These are phyloP conservation scores for Pteruthius melanotis DNA, from an alignment of 2,113 vertebrate species.

Conservation along the genomic window DNA sequence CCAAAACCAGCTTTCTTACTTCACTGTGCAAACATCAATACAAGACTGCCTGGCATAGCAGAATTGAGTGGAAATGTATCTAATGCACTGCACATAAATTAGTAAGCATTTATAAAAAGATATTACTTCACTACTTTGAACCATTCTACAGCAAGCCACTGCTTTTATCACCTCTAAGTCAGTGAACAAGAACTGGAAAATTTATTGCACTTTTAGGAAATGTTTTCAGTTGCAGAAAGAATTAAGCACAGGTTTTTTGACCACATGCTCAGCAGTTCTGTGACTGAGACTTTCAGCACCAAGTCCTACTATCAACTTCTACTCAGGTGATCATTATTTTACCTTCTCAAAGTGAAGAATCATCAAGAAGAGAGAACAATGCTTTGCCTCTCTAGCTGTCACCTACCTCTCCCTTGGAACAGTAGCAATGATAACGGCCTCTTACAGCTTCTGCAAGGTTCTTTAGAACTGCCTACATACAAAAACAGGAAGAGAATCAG, in stretches of 20 bases:
- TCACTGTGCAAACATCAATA: neutral
- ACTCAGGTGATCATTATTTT: neutral
- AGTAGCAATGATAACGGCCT: constrained; percentile 77
- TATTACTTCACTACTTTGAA: neutral
- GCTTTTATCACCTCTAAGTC: neutral
- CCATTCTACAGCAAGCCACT: neutral
- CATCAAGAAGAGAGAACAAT: neutral
- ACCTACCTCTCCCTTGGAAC: constrained; percentile 68
- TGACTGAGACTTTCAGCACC: neutral
- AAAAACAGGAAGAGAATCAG: neutral
- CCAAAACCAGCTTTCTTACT: neutral
- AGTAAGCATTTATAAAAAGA: neutral
- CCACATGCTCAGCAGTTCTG: neutral
- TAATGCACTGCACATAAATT: neutral
- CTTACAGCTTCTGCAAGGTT: constrained; percentile 63
- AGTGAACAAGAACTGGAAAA: neutral
- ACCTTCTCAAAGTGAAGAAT: neutral
- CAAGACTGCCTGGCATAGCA: neutral
- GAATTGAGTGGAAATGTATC: neutral
- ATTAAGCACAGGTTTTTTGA: neutral
- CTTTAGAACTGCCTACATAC: constrained; percentile 64
- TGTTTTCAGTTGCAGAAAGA: neutral
- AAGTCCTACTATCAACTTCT: neutral
- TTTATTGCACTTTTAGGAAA: neutral
- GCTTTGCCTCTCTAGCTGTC: neutral